Evolutionary conservation across 2,888 invertebrate species (phyloP).

Genomic region (Pachydiplax longipennis): DNA sequence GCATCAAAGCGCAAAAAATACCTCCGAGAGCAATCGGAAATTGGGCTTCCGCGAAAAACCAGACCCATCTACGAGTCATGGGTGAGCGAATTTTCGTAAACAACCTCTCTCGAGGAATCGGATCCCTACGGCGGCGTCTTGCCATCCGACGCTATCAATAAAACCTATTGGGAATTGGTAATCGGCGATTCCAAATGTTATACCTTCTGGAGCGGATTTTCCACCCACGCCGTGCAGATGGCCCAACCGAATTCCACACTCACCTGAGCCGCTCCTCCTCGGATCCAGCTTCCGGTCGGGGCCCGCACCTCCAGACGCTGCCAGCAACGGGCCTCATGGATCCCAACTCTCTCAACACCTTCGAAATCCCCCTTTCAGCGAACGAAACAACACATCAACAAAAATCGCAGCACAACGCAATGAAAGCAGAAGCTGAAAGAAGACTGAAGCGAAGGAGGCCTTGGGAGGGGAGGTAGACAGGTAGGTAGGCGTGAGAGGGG

Average conservation of each 20-base stretch:
- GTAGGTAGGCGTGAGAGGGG: not conserved
- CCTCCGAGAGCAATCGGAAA: too few relatives aligned
- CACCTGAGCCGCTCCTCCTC: conserved; percentile 34
- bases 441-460: not conserved
- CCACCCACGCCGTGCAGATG: not conserved
- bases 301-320: conserved; percentile 21
- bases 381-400: not conserved
- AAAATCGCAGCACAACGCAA: not conserved
- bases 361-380: not conserved
- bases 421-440: not conserved
- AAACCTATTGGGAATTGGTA: too few relatives aligned
- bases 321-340: conserved; percentile 7
- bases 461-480: not conserved
- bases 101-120: too few relatives aligned
- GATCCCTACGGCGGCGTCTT: too few relatives aligned
- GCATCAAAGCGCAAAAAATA: too few relatives aligned
- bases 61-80: too few relatives aligned
- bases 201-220: not conserved
- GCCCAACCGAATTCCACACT: conserved; percentile 6
- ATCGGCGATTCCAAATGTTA: too few relatives aligned
- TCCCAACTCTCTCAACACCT: not conserved
- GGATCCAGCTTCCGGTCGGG: conserved; percentile 42
- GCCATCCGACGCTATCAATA: too few relatives aligned
- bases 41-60: too few relatives aligned
- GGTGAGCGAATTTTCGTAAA: too few relatives aligned